Evolutionary conservation across 2,888 invertebrate genomes (phyloP).

Genomic region (Coronaproctus castanopsis): DNA sequence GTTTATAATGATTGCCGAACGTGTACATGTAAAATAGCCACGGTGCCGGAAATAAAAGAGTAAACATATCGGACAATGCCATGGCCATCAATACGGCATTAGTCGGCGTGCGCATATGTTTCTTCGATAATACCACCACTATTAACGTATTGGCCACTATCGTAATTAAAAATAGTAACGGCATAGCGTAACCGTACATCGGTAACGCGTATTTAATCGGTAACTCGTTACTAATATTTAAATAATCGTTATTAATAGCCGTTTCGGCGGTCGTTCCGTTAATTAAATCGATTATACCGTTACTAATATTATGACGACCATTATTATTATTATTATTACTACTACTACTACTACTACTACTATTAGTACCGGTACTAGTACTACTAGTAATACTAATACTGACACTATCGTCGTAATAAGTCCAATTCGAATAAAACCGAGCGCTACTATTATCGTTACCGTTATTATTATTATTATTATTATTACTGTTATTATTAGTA

Average conservation of each 20-base stretch:
- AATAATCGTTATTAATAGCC: slow-evolving; percentile 16
- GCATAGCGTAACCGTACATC: slow-evolving; percentile 47
- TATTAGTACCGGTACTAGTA: no score
- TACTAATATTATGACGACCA: no score
- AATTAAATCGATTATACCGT: no score
- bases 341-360: no score
- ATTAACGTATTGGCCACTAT: slow-evolving; percentile 80
- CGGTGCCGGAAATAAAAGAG: slow-evolving; percentile 71
- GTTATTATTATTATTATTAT: no score
- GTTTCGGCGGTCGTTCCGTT: no score
- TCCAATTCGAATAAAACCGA: no score
- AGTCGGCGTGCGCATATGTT: slow-evolving; percentile 80
- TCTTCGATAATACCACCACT: slow-evolving; percentile 68
- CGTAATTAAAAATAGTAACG: slow-evolving; percentile 65
- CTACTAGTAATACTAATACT: no score
- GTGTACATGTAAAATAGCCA: slow-evolving; percentile 86
- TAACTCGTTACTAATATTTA: slow-evolving; percentile 45
- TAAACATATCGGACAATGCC: slow-evolving; percentile 88
- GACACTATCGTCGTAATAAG: no score
- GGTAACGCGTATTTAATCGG: slow-evolving; percentile 46
- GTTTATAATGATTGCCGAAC: slow-evolving; percentile 67
- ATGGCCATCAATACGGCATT: slow-evolving; percentile 87
- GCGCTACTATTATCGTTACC: no score
- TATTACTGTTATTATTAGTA: no score
- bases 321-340: no score